A percentile compares a stretch with the other conserved stretches of the same genome.
phyloP scores from a whole-genome alignment of 2,888 invertebrate species.

The Tubiluchus corallicola region DNA sequence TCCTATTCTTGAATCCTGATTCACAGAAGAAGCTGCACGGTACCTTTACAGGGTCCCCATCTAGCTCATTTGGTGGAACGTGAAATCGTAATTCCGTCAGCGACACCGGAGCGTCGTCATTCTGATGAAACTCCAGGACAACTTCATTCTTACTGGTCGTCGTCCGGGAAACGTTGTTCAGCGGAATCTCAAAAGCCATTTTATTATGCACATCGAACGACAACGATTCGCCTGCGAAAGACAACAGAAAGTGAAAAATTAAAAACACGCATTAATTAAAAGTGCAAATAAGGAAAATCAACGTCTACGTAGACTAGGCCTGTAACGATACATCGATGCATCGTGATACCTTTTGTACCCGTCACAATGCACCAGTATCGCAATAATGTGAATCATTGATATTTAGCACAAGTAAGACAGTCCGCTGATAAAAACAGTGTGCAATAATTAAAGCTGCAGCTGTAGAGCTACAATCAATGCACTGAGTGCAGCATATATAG shows the following conservation, averaged over 20 bases:
- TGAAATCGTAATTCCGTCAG: conserved; percentile 95
- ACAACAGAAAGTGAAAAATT: too few relatives aligned
- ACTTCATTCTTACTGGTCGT: conserved; percentile 94
- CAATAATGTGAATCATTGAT: too few relatives aligned
- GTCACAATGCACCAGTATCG: too few relatives aligned
- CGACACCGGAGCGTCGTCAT: conserved; percentile 92
- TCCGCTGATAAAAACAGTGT: too few relatives aligned
- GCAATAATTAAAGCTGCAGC: too few relatives aligned
- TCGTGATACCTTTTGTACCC: too few relatives aligned
- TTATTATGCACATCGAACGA: too few relatives aligned
- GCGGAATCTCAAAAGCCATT: conserved; percentile 88
- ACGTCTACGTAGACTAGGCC: conserved; percentile 7
- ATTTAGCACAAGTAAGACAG: too few relatives aligned
- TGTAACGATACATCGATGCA: too few relatives aligned
- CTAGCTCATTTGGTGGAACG: conserved; percentile 65
- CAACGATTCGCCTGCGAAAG: too few relatives aligned
- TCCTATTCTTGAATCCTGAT: neutral
- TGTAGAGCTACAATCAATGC: too few relatives aligned
- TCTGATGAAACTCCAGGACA: conserved; percentile 90
- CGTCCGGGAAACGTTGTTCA: conserved; percentile 87
- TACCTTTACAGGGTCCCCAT: conserved; percentile 54
- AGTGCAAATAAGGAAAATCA: neutral
- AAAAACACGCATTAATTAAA: neutral
- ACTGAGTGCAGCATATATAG: too few relatives aligned
- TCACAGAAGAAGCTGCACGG: neutral